Evolutionary conservation across 1,140 invertebrate species (phyloP).

Genomic region (Pomacea maculata): DNA sequence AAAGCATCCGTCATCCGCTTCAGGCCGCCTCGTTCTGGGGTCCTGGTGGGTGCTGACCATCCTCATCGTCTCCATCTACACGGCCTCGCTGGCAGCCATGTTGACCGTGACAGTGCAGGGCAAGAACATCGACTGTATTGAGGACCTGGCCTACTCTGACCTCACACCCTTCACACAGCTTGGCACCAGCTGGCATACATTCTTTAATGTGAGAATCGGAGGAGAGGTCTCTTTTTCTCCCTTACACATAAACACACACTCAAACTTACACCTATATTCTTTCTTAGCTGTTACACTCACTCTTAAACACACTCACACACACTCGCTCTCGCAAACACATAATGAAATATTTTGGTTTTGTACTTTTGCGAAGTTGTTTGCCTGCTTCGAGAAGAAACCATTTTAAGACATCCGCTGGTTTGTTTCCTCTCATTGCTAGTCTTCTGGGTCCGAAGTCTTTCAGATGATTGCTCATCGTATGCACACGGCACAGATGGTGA

Average conservation of each 20-base stretch:
- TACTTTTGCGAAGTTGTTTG: no score
- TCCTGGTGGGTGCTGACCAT: slow-evolving; percentile 43
- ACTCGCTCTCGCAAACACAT: no score
- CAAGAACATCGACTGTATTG: slow-evolving; percentile 27
- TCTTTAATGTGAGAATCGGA: slow-evolving; percentile 73
- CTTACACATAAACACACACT: no score
- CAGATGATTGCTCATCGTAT: slow-evolving; percentile 36
- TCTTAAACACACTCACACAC: slow-evolving; percentile 2
- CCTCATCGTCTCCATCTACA: slow-evolving; percentile 37
- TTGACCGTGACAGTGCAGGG: slow-evolving; percentile 30
- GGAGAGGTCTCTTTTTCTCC: neutral
- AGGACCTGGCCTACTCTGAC: slow-evolving; percentile 28
- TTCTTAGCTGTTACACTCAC: neutral
- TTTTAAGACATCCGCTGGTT: no score
- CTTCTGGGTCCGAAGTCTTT: slow-evolving; percentile 36
- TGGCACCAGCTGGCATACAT: slow-evolving; percentile 88
- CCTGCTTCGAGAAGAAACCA: no score
- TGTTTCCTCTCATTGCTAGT: slow-evolving; percentile 9
- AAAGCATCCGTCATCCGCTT: slow-evolving; percentile 69
- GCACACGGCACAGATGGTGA: slow-evolving; percentile 23
- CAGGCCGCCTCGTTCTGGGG: slow-evolving; percentile 55
- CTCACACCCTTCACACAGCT: slow-evolving; percentile 89
- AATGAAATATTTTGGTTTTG: no score
- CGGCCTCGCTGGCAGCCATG: slow-evolving; percentile 37
- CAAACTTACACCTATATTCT: no score